Base-by-base conservation (phyloP, 2,113 vertebrate species). In the Sinocyclocheilus rhinocerous region DNA sequence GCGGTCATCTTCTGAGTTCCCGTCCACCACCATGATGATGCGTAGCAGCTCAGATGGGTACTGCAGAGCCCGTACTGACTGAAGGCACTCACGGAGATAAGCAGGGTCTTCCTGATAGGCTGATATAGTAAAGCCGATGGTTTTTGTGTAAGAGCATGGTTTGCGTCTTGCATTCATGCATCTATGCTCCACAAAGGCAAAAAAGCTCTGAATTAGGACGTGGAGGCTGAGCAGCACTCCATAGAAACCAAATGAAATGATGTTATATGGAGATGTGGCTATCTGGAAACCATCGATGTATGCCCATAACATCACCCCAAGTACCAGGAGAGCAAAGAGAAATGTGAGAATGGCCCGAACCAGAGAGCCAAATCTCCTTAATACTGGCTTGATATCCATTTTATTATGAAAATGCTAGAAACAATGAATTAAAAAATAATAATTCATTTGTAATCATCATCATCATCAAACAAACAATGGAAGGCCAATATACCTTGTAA, bases 21-120 rank as follows among this genome's bases (percentile, higher is more conserved):
- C 97, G 3, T 98, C 97, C 42, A 97, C 93, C 83, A 98, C 96
- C 97, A 98, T 96, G 90, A 97, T 92, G 84, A 98, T 90, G 12
- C 93, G 95, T 61, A 97, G 89, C 24, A 96, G 92, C 57, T 96
- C 92, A 0, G 93, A 91, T 1, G 97, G 97, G 84, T 97, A 97
- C 24, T 91, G 73, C 29, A 96, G 94, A 6, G 91, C 92, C 81
- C 92, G 95, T 20, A 97, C 91, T 0, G 97, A 97, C 55, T 89
- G 89, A 42, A 98, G 94, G 90, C 97, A 97, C 93, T 97, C 95
- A 33, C 92, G 93, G 79, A 98, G 95, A 88, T 97, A 97, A 8
- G 7, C 86, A 0, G 96, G 95, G 86, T 98, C 96, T 90, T 98
- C 97, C 89, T 98, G 96, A 92, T 93, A 97, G 5, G 97, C 97